Evolutionary conservation across 2,888 invertebrate genomes (phyloP).

Genomic region (Polylopha cassiicola): DNA sequence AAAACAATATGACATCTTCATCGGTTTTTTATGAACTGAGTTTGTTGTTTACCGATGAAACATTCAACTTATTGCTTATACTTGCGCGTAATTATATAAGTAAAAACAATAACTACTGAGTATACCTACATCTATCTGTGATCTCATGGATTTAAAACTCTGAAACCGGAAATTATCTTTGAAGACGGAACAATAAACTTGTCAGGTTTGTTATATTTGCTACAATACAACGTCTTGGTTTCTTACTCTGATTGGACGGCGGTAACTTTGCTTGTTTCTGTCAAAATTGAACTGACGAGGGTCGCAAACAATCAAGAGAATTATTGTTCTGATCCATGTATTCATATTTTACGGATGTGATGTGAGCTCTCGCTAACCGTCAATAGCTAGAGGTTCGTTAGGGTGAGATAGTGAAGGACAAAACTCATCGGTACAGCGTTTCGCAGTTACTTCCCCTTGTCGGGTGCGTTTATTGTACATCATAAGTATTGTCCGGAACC

Average conservation of each 20-base stretch:
- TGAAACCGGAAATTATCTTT: neutral
- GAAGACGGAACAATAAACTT: neutral
- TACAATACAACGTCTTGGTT: constrained; percentile 9
- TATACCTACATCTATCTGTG: too few species aligned
- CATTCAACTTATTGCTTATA: too few species aligned
- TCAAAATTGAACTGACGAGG: constrained; percentile 58
- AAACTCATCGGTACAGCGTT: constrained; percentile 23
- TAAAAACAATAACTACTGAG: too few species aligned
- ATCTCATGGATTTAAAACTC: too few species aligned
- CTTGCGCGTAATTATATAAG: too few species aligned
- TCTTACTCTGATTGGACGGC: constrained; percentile 7
- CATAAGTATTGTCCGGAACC: constrained; percentile 48
- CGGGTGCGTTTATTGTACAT: constrained; percentile 49
- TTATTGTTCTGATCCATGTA: constrained; percentile 51
- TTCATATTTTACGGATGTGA: constrained; percentile 45
- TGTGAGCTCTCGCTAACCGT: constrained; percentile 48
- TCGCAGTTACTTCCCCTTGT: constrained; percentile 49
- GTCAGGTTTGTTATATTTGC: neutral
- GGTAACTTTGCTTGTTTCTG: constrained; percentile 24
- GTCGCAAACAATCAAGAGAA: constrained; percentile 31
- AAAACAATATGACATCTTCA: too few species aligned
- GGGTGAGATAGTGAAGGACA: constrained; percentile 45
- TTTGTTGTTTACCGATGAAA: too few species aligned
- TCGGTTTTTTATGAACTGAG: too few species aligned
- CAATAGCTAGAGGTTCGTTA: constrained; percentile 42